A percentile compares a stretch with the other conserved stretches of the same genome.
Conservation (phyloP, 2,113 vertebrate species). For the Brachirus orientalis region DNA sequence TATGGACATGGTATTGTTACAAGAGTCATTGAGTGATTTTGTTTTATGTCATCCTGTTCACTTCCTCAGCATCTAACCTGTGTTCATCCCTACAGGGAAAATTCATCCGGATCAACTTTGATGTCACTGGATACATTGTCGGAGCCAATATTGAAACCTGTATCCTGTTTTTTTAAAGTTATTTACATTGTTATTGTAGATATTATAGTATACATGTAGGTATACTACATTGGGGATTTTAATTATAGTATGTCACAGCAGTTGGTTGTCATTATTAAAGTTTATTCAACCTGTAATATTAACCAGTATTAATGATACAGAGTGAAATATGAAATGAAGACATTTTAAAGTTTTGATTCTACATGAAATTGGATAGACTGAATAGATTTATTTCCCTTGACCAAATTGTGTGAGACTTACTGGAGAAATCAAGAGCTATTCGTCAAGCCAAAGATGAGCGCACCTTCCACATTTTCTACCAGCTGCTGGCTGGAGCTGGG, state of each 20-base stretch:
- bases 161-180: constrained; percentile 85
- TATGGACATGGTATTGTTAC: too few species aligned
- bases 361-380: background rate
- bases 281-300: background rate
- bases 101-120: constrained; percentile 99
- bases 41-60: constrained; percentile 3
- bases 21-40: constrained; percentile 7
- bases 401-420: constrained; percentile 84
- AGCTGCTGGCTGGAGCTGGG: constrained; percentile 92
- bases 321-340: too few species aligned
- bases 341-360: background rate
- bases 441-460: constrained; percentile 98
- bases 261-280: too few species aligned
- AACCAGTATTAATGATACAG: background rate
- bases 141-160: constrained; percentile 99
- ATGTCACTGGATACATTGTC: constrained; percentile 98
- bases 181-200: background rate
- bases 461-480: constrained; percentile 98
- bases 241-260: background rate
- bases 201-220: background rate
- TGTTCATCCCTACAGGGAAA: constrained; percentile 87
- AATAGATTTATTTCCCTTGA: constrained; percentile 77
- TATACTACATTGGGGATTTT: too few species aligned
- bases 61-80: constrained; percentile 22
- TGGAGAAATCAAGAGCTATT: constrained; percentile 97